phyloP scores from a whole-genome alignment of 2,888 invertebrate species.

The Philopedon plagiatum region DNA sequence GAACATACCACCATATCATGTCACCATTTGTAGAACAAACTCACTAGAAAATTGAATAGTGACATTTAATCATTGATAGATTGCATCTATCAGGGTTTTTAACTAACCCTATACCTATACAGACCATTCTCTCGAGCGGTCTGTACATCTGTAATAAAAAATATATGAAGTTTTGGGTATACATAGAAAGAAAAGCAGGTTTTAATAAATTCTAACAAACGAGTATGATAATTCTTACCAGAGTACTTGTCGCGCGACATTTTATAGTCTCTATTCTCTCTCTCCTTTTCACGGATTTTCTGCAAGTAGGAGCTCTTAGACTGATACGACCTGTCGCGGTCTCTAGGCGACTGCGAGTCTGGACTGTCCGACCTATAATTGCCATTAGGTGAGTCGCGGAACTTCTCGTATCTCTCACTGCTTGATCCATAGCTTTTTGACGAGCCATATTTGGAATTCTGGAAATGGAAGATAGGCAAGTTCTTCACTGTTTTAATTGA shows the following conservation, averaged over 20 bases:
- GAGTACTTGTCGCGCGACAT: conserved; percentile 91
- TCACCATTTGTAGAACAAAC: no score
- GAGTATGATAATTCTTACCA: no score
- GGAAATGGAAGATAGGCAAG: conserved; percentile 24
- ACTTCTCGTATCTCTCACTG: conserved; percentile 74
- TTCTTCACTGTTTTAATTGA: neutral
- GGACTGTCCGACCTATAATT: conserved; percentile 80
- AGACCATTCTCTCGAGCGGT: no score
- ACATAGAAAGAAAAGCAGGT: no score
- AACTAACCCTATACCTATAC: no score
- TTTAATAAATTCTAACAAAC: no score
- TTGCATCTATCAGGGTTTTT: no score
- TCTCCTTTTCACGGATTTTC: conserved; percentile 85
- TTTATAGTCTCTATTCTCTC: conserved; percentile 91
- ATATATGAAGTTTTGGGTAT: no score
- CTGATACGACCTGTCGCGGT: conserved; percentile 74
- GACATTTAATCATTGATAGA: no score
- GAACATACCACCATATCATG: no score
- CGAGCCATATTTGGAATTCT: conserved; percentile 86
- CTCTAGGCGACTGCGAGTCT: conserved; percentile 82
- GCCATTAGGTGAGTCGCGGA: conserved; percentile 77
- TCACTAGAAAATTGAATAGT: no score
- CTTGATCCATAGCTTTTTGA: conserved; percentile 74
- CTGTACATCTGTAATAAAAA: no score
- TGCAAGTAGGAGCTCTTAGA: conserved; percentile 79